These are phyloP conservation scores for Actias luna DNA, from an alignment of 2,888 invertebrate genomes.

Conservation along the genomic window DNA sequence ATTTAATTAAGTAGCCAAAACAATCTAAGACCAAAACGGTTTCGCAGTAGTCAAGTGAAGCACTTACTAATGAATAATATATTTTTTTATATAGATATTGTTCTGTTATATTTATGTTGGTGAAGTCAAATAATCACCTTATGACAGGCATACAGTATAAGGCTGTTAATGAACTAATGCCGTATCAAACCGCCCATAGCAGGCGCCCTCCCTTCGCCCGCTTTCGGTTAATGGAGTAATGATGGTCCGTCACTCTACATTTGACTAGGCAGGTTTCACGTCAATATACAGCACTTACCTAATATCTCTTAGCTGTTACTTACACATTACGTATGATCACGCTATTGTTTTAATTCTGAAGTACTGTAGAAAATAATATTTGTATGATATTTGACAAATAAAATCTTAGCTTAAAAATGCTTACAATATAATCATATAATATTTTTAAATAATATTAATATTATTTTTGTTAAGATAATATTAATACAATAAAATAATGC, in stretches of 20 bases:
- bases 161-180: constrained; percentile 76
- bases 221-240: constrained; percentile 71
- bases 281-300: constrained; percentile 58
- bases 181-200: constrained; percentile 66
- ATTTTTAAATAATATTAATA: not conserved
- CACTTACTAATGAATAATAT: too few relatives aligned
- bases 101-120: constrained; percentile 13
- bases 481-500: not conserved
- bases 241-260: constrained; percentile 79
- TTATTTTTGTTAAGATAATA: not conserved
- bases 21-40: too few relatives aligned
- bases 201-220: constrained; percentile 38
- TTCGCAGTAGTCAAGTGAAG: too few relatives aligned
- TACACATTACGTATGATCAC: constrained; percentile 14
- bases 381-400: not conserved
- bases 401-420: not conserved
- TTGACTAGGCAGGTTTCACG: constrained; percentile 77
- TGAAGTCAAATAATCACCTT: constrained; percentile 43
- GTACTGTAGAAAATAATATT: not conserved
- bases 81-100: too few relatives aligned
- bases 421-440: too few relatives aligned
- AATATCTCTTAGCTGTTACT: constrained; percentile 47
- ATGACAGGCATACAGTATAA: constrained; percentile 54
- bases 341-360: not conserved
- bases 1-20: too few relatives aligned